phyloP scores from a whole-genome alignment of 2,797 vertebrate species.

The Sorex maritimensis region DNA sequence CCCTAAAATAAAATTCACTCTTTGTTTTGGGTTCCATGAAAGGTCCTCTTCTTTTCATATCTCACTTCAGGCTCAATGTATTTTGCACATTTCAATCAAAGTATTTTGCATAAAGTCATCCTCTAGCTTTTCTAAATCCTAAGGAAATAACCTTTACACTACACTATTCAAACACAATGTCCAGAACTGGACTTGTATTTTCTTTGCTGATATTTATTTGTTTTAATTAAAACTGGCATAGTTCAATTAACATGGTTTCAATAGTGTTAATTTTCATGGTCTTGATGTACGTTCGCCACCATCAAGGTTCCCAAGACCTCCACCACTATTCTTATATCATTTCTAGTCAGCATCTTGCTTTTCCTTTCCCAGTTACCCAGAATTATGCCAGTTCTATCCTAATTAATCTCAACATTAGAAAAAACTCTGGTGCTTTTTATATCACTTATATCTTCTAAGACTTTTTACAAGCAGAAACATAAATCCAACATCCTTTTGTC shows the following conservation, averaged over 20 bases:
- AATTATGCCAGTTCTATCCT: too few relatives aligned
- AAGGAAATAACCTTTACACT: not conserved
- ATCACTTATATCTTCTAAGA: not conserved
- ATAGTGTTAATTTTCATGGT: too few relatives aligned
- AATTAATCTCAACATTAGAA: too few relatives aligned
- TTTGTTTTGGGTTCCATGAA: constrained; percentile 17
- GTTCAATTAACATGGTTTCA: too few relatives aligned
- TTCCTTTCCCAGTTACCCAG: too few relatives aligned
- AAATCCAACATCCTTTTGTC: not conserved
- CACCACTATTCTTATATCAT: too few relatives aligned
- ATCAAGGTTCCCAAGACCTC: not conserved
- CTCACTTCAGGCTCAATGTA: not conserved
- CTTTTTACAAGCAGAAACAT: not conserved
- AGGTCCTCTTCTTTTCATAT: not conserved
- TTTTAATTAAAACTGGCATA: not conserved
- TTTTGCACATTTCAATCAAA: not conserved
- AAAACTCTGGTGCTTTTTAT: not conserved
- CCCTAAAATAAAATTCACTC: not conserved
- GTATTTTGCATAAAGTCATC: not conserved
- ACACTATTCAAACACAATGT: not conserved
- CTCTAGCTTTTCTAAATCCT: too few relatives aligned
- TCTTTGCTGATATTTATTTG: not conserved
- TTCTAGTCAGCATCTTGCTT: too few relatives aligned
- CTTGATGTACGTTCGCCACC: too few relatives aligned
- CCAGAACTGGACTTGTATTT: not conserved